Evolutionary conservation across 2,113 vertebrate species (phyloP).

Genomic region (Ascaphus truei): DNA sequence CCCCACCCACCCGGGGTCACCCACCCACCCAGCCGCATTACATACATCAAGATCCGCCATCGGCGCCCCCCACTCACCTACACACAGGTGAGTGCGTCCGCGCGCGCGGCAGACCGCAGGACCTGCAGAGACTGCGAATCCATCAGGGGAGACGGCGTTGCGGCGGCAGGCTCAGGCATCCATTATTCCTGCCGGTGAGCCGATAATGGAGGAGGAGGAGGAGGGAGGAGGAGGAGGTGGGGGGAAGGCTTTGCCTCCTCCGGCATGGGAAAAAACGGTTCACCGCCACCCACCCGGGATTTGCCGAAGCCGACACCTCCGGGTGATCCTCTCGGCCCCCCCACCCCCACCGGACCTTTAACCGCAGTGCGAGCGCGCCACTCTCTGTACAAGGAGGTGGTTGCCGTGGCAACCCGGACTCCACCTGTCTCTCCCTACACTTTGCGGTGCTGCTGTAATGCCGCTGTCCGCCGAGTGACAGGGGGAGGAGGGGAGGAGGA

Average conservation of each 20-base stretch:
- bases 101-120: background rate
- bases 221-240: background rate
- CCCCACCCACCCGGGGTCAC: no score
- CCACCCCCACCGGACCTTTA: constrained; percentile 65
- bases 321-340: constrained; percentile 22
- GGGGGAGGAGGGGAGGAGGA: background rate
- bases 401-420: constrained; percentile 83
- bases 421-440: constrained; percentile 76
- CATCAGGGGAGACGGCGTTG: constrained; percentile 34
- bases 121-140: constrained; percentile 39
- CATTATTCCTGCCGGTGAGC: background rate
- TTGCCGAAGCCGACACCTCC: constrained; percentile 55
- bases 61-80: no score
- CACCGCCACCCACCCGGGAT: constrained; percentile 39
- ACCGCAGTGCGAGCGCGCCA: constrained; percentile 66
- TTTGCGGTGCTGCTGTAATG: constrained; percentile 15
- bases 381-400: constrained; percentile 65
- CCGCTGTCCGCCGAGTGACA: constrained; percentile 15
- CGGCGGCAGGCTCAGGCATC: background rate
- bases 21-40: no score
- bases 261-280: background rate
- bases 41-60: no score
- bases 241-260: background rate
- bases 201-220: background rate
- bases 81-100: constrained; percentile 55